Evolutionary conservation across 2,888 invertebrate genomes (phyloP), one percentile per base, ranked within the genome.

Genomic region (Digitonthophagus gazella): DNA sequence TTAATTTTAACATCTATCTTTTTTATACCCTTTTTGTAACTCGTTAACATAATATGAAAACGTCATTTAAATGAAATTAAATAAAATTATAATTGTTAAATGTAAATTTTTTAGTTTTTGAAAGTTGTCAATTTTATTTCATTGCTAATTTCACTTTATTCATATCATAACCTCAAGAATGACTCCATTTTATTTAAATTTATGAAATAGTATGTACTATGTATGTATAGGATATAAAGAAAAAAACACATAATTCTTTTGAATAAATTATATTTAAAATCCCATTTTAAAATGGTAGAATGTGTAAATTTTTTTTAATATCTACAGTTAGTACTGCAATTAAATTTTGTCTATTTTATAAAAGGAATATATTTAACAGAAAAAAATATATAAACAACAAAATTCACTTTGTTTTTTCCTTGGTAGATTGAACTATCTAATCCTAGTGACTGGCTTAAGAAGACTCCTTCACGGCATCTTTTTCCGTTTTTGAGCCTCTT

Each of bases 301-400:
- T n/a, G n/a, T n/a, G n/a, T n/a, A n/a, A n/a, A n/a, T n/a, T n/a
- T n/a, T n/a, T n/a, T n/a, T n/a, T n/a, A n/a, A n/a, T 19, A 64
- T 67, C 58, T 65, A 70, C 58, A 61, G 15, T 11, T 44, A 16
- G 5, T 8, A 44, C 58, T 18, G 56, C 22, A 66, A 69, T 61
- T 66, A 65, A 66, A 22, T 11, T 19, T 20, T 15, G n/a, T 63
- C 55, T 16, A 58, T 20, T 54, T 65, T 15, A 58, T 58, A 63
- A 22, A 69, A 68, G 22, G 66, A 69, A 69, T 69, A 66, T 54
- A 67, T 69, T 67, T 58, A 66, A 71, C 65, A 72, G 58, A 67
- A 64, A 67, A 69, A 71, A 69, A 66, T 61, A 71, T 64, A 64
- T 58, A 68, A 44, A 6, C 28, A 44, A 44, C 6, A 3, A 22